Base-by-base conservation (phyloP, 2,797 vertebrate genomes). In the Cyprinodon diabolis region DNA sequence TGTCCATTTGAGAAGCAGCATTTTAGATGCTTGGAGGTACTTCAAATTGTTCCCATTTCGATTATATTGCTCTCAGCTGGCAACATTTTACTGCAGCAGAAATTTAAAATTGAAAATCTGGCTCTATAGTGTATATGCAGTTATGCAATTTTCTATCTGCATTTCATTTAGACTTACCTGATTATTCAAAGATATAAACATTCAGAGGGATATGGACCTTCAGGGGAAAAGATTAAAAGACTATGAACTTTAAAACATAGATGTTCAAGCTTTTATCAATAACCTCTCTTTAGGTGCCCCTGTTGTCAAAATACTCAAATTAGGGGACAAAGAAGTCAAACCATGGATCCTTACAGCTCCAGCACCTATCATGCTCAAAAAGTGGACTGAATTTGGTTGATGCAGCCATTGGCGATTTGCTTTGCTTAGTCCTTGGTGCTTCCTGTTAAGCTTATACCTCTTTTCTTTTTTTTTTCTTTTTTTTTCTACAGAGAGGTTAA, bases 81-180 rank as follows among this genome's bases (percentile, higher is more conserved):
- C 54, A 40, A 49, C 5, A 14, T 71, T 66, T 72, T 57, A 65
- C 43, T 35, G 23, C 43, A 14, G 69, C 66, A 68, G 57, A 23
- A 56, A 69, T 47, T 71, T 23, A 76, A 75, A 66, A 25, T 68
- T 23, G 51, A 55, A 68, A n/a, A 4, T 48, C 35, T 17, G 9
- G 0, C 5, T 60, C 35, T 56, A 14, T 19, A 55, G 51, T 65
- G 49, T 69, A 4, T 56, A 51, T 62, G 13, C 51, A 37, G 43
- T 67, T 73, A 23, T 66, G 58, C 54, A 49, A 79, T 74, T 65
- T 67, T 49, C 23, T 35, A 43, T 63, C 30, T 21, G 23, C 43
- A 63, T 21, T 43, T 0, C 0, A 25, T 48, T 52, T 62, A 14
- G 35, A 49, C 60, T 80, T 4, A 47, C 17, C 47, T 58, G 47